phyloP scores from a whole-genome alignment of 2,888 invertebrate genomes.

The Lithophane semibrunnea region DNA sequence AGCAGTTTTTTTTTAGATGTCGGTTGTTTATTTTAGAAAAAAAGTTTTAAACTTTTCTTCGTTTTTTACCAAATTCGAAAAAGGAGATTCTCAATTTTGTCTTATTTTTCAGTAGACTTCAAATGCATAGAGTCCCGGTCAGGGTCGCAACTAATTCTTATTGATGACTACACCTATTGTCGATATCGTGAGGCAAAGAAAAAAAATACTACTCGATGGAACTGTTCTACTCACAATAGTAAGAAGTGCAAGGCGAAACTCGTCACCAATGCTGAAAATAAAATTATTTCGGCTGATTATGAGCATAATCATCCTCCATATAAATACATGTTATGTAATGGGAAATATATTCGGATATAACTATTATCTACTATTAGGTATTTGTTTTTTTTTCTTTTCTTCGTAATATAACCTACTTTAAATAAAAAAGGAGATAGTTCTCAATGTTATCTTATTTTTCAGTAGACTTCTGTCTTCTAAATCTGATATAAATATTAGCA shows the following conservation, averaged over 20 bases:
- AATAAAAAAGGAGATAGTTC: neutral
- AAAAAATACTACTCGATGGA: constrained; percentile 10
- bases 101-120: constrained; percentile 17
- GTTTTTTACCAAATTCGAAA: neutral
- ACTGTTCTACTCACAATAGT: constrained; percentile 21
- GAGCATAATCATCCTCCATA: constrained; percentile 47
- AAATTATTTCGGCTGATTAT: constrained; percentile 8
- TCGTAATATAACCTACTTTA: neutral
- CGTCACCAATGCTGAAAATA: neutral
- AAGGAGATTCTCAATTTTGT: neutral
- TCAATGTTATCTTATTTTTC: neutral
- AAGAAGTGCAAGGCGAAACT: constrained; percentile 15
- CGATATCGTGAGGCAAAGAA: neutral
- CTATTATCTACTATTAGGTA: no score
- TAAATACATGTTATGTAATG: constrained; percentile 15
- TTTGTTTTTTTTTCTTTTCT: neutral
- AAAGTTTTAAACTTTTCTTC: no score
- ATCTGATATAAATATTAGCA: neutral
- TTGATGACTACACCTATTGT: constrained; percentile 15
- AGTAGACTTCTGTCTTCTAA: no score
- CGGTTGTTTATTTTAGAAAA: neutral
- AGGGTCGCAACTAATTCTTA: constrained; percentile 12
- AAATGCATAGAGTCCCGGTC: neutral
- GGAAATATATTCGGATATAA: constrained; percentile 40
- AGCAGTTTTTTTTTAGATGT: neutral